Evolutionary conservation across 2,797 vertebrate species (phyloP).

Genomic region (Mionectes olivaceus): DNA sequence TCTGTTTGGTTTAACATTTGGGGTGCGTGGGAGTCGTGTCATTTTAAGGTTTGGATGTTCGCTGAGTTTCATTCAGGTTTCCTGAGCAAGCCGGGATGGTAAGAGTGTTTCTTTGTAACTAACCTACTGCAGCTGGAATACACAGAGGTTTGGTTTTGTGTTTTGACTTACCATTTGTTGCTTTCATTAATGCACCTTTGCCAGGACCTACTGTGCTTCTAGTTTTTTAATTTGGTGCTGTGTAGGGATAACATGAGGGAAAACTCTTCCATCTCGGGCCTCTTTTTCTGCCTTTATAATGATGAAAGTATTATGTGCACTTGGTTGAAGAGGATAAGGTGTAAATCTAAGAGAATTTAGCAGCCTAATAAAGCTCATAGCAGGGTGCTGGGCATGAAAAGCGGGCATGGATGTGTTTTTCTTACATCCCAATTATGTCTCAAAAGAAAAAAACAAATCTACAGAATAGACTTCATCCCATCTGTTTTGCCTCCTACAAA

Average conservation of each 20-base stretch:
- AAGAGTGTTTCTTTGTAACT: background rate
- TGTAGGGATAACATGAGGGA: background rate
- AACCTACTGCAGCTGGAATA: background rate
- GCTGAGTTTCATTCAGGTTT: background rate
- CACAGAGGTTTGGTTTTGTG: background rate
- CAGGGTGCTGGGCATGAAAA: background rate
- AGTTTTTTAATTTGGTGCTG: background rate
- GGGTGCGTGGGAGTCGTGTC: background rate
- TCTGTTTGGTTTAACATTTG: background rate
- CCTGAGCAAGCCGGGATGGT: background rate
- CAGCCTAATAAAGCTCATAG: background rate
- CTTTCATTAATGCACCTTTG: background rate
- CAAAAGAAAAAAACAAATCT: background rate
- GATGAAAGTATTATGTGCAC: background rate
- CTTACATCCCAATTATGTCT: background rate
- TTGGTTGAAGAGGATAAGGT: background rate
- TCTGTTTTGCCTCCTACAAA: background rate
- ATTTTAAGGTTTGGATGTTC: background rate
- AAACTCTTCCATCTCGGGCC: background rate
- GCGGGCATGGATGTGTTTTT: background rate
- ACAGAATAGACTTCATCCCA: background rate
- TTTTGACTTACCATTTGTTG: background rate
- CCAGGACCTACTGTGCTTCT: background rate
- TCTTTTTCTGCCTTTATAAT: background rate
- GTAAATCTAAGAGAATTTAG: background rate